Percentiles rank a stretch among this genome's conserved stretches.
phyloP scores from a whole-genome alignment of 2,113 vertebrate species.

The Physeter macrocephalus region DNA sequence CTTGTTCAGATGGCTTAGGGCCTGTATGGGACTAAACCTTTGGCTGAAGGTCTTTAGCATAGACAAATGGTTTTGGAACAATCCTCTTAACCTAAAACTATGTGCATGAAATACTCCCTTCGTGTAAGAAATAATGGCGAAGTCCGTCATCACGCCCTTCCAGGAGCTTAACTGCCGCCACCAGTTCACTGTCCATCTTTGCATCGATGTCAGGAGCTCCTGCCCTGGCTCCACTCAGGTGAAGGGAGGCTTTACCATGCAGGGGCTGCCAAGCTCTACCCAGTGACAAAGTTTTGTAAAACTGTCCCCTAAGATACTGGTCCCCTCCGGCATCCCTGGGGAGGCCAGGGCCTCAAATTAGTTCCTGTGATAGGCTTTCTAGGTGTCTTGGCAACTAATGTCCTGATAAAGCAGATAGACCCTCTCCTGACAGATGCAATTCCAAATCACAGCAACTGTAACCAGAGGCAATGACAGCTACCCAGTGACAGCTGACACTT shows the following conservation, averaged over 20 bases:
- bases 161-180: neutral
- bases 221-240: neutral
- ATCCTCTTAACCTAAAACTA: neutral
- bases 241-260: neutral
- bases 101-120: neutral
- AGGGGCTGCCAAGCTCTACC: neutral
- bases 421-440: neutral
- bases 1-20: neutral
- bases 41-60: neutral
- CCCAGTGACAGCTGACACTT: neutral
- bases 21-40: neutral
- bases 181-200: neutral
- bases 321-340: neutral
- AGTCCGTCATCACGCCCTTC: neutral
- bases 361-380: neutral
- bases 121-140: neutral
- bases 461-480: neutral
- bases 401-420: constrained; percentile 1
- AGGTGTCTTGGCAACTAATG: constrained; percentile 3
- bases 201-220: neutral
- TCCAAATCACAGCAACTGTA: neutral
- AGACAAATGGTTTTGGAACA: neutral
- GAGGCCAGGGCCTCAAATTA: neutral
- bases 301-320: neutral
- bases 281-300: neutral